These are phyloP conservation scores for Tetramorium bicarinatum DNA, from an alignment of 2,888 invertebrate genomes.

Conservation along the genomic window DNA sequence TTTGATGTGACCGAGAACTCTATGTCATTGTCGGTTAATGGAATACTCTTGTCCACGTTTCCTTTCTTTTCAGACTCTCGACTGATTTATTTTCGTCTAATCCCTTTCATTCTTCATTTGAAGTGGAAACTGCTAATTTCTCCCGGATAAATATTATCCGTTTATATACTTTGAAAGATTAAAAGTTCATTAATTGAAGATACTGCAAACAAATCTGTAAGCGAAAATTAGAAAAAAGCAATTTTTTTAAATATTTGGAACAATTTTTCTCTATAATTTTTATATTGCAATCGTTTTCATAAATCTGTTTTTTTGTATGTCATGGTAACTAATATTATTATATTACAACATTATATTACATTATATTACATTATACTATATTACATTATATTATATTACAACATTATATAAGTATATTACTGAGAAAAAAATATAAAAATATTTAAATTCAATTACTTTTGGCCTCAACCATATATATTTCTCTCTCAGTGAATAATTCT, in stretches of 20 bases:
- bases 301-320: background rate
- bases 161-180: background rate
- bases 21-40: conserved; percentile 38
- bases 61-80: conserved; percentile 2
- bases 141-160: background rate
- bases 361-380: no score
- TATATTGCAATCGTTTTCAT: background rate
- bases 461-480: no score
- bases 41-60: conserved; percentile 45
- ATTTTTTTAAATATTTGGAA: background rate
- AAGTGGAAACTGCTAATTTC: conserved; percentile 19
- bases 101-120: background rate
- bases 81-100: conserved; percentile 32
- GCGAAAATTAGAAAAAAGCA: background rate
- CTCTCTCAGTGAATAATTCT: no score
- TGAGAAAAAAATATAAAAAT: no score
- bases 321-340: background rate
- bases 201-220: background rate
- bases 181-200: background rate
- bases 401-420: no score
- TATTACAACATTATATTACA: no score
- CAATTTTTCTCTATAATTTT: background rate
- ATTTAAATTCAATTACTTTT: no score
- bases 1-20: background rate
- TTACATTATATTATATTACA: no score